Base-by-base conservation (phyloP, 1,140 invertebrate species). In the Drosophila kepulauana region DNA sequence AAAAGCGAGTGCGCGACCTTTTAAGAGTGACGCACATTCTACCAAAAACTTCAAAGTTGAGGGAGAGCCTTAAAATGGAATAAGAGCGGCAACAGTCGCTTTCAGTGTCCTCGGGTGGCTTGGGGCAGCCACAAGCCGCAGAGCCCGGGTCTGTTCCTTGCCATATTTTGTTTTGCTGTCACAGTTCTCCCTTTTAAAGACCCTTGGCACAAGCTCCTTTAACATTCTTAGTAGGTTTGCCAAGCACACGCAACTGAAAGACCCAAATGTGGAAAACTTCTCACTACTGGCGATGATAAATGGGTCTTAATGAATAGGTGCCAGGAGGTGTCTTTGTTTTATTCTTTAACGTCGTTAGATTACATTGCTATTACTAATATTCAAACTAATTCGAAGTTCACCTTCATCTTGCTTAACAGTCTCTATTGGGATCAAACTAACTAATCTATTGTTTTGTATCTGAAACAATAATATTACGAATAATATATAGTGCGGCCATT, bases 71-170 rank as follows among this genome's bases (percentile, higher is more conserved):
- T 15, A 70, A 81, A 79, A 79, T 57, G 69, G 49, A 45, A 64
- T 51, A 52, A 58, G 59, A 58, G 25, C 28, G 59, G 58, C 58
- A 63, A 58, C 73, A 70, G 73, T 69, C 30, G 49, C 16, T 16
- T n/a, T 16, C 25, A 16, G 16, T 35, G 35, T 38, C 16, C 16
- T 8, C n/a, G 25, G 25, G 45, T n/a, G 13, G 8, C 30, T 54
- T 54, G 59, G 16, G 46, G 56, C 66, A 71, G 84, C 84, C 84
- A 88, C 82, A 87, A 88, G 79, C 82, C 79, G 58, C 84, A 82
- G 72, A 63, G 67, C 67, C 67, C 43, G 67, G 66, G 75, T 81
- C 62, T 74, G 52, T 45, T 65, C 63, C 46, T 48, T 77, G 67
- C 67, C 64, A 73, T 85, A 75, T 84, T 77, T 85, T 72, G 71